Conservation (phyloP, 35 echinoderm and acorn worm genomes). For the Apostichopus californicus region DNA sequence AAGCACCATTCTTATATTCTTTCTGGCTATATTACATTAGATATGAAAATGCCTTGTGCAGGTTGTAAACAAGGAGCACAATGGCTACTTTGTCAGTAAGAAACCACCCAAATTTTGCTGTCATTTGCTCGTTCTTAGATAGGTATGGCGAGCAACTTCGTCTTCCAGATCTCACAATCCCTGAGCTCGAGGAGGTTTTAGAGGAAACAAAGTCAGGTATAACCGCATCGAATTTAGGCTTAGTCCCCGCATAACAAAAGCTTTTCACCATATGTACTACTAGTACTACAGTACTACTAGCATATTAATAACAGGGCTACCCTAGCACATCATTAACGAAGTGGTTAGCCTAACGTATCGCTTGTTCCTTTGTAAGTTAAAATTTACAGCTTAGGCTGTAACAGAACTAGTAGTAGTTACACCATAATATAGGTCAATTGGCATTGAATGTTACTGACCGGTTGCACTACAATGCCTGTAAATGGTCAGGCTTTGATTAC, state of each 20-base stretch:
- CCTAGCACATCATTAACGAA: too few relatives aligned
- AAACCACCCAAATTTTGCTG: conserved; percentile 79
- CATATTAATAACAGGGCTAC: too few relatives aligned
- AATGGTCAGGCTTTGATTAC: too few relatives aligned
- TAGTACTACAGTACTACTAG: too few relatives aligned
- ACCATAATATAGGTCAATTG: too few relatives aligned
- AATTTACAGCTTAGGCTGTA: too few relatives aligned
- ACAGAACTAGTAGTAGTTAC: too few relatives aligned
- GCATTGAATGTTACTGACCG: too few relatives aligned
- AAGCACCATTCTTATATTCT: too few relatives aligned
- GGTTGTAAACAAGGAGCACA: conserved; percentile 8
- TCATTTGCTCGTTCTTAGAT: conserved; percentile 85
- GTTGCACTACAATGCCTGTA: too few relatives aligned
- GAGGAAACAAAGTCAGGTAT: conserved; percentile 73
- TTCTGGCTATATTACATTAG: background rate
- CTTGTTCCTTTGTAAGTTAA: too few relatives aligned
- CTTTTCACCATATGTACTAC: background rate
- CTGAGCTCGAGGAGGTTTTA: conserved; percentile 70
- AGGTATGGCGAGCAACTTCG: conserved; percentile 79
- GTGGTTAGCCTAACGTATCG: too few relatives aligned
- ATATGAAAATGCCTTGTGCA: background rate
- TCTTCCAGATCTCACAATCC: conserved; percentile 84
- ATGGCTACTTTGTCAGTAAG: conserved; percentile 71
- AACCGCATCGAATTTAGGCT: background rate
- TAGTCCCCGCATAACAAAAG: background rate